Evolutionary conservation across 2,113 vertebrate genomes (phyloP).

Genomic region (Psephotus haematonotus): DNA sequence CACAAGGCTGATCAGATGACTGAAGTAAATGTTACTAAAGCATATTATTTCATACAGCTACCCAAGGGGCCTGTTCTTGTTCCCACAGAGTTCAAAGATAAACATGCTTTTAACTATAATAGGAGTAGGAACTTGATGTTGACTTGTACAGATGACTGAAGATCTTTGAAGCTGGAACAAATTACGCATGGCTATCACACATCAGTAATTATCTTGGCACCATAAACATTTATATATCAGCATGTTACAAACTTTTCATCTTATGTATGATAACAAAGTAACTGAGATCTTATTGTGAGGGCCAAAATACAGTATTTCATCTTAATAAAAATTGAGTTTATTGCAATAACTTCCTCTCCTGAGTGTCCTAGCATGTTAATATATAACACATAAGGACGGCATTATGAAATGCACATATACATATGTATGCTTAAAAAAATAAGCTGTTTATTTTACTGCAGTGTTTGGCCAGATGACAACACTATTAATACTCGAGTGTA

Average conservation of each 20-base stretch:
- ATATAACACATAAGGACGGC: background rate
- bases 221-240: background rate
- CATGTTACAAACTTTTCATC: background rate
- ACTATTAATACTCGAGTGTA: background rate
- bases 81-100: background rate
- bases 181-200: background rate
- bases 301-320: background rate
- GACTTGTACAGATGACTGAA: background rate
- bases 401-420: background rate
- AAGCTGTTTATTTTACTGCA: background rate
- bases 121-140: background rate
- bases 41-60: background rate
- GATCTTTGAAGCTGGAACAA: slow-evolving; percentile 11
- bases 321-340: background rate
- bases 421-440: background rate
- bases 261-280: background rate
- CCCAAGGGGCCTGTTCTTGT: background rate
- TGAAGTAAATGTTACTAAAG: background rate
- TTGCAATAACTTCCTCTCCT: background rate
- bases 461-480: background rate
- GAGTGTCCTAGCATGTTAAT: background rate
- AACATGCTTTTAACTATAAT: background rate
- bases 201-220: background rate
- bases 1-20: background rate
- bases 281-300: background rate